Base-by-base conservation (phyloP, 2,888 invertebrate species). In the Eupithecia pulchellata region DNA sequence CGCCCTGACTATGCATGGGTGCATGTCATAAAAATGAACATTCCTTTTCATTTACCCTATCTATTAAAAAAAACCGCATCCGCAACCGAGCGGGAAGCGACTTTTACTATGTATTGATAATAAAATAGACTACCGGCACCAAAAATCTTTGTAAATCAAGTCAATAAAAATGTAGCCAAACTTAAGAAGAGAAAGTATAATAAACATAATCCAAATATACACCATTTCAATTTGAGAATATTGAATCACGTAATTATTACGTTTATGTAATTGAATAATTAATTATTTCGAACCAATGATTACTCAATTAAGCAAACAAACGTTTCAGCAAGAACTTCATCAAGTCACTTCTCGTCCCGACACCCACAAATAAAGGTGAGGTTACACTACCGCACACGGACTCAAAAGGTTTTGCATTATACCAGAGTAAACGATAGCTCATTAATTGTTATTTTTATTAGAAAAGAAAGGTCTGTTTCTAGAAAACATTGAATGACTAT, bases 281-380 rank as follows among this genome's bases (percentile, higher is more conserved):
- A 25, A 42, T 63, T 42, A 27, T 11, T 63, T 29, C 64, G 52
- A 63, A 42, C 29, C 42, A 29, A 29, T 61, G 61, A 61, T 61
- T 61, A 61, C n/a, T 32, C 63, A 64, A 64, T 64, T 32, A 30
- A 64, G 47, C 29, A 32, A 64, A 68, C 57, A 68, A 68, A 64
- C 63, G 57, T 64, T 39, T 68, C 39, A 66, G 66, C 58, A n/a
- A 42, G 60, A 61, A 52, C 61, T 68, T 68, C 47, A 64, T 69
- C 60, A 60, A 68, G 42, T 57, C 68, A 57, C 57, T 27, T 63
- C 69, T 64, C 52, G 52, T 55, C 30, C 55, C 63, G 36, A 29
- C 68, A 29, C n/a, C 32, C 61, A 34, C 34, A 32, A 20, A 25
- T 61, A 61, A 61, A 61, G 61, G 34, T 61, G 34, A 61, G n/a